Percentiles rank a stretch among this genome's conserved stretches.
Evolutionary conservation across 1,140 invertebrate species (phyloP).

Genomic region (Neodiprion virginianus): DNA sequence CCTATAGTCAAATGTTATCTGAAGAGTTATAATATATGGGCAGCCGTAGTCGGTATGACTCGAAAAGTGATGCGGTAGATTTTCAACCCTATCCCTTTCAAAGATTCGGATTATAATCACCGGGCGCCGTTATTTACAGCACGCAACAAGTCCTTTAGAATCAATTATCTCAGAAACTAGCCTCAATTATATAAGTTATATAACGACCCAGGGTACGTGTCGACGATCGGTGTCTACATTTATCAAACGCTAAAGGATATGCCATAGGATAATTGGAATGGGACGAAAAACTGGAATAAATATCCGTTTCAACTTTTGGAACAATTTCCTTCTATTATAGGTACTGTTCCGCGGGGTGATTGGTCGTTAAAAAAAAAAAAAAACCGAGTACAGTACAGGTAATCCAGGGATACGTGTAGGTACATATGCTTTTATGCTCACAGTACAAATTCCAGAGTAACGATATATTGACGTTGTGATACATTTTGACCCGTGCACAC

Average conservation of each 20-base stretch:
- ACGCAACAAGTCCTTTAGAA: neutral
- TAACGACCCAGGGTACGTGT: constrained; percentile 22
- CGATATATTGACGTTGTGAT: constrained; percentile 52
- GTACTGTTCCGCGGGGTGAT: no score
- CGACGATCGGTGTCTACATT: constrained; percentile 17
- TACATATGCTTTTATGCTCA: constrained; percentile 33
- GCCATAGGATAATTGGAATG: neutral
- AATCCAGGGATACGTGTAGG: no score
- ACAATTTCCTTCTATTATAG: no score
- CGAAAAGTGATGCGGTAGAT: constrained; percentile 5
- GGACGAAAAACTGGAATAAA: no score
- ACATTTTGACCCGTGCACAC: constrained; percentile 38
- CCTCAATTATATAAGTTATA: neutral
- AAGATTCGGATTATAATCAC: neutral
- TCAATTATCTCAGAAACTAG: neutral
- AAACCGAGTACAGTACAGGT: no score
- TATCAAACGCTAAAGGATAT: neutral
- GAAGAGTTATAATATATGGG: neutral
- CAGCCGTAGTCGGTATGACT: neutral
- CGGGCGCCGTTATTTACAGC: neutral
- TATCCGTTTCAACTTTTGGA: no score
- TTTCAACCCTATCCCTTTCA: neutral
- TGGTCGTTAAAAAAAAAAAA: no score
- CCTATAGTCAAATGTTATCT: neutral
- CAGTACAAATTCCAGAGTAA: constrained; percentile 51